A percentile compares a stretch with the other conserved stretches of the same genome.
Evolutionary conservation across 2,888 invertebrate genomes (phyloP).

Genomic region (Mycogona germanica): DNA sequence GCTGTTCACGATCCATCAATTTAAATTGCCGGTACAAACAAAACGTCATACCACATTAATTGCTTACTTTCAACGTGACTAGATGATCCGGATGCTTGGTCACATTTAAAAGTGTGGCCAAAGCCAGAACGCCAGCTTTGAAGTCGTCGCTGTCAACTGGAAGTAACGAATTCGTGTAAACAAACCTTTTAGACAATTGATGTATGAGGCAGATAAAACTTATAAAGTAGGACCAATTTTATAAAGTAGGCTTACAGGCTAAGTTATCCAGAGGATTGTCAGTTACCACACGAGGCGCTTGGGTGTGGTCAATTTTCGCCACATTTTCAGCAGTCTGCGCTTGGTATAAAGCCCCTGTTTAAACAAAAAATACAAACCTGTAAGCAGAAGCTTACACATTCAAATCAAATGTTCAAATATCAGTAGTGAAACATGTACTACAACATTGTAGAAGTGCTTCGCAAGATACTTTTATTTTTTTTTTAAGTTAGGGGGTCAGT

Average conservation of each 20-base stretch:
- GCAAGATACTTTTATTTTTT: too few relatives aligned
- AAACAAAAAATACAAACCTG: not conserved
- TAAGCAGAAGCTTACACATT: not conserved
- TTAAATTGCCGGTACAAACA: too few relatives aligned
- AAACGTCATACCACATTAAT: not conserved
- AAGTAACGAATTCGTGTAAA: slow-evolving; percentile 18
- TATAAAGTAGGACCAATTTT: slow-evolving; percentile 1
- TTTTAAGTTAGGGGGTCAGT: not conserved
- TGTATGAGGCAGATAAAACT: slow-evolving; percentile 15
- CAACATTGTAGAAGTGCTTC: too few relatives aligned
- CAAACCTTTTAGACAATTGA: slow-evolving; percentile 2
- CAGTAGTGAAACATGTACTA: too few relatives aligned
- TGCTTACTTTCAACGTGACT: slow-evolving; percentile 46
- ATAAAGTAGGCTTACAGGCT: slow-evolving; percentile 17
- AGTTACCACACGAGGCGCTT: slow-evolving; percentile 58
- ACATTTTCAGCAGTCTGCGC: slow-evolving; percentile 48
- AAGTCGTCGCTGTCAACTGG: slow-evolving; percentile 72
- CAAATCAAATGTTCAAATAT: not conserved
- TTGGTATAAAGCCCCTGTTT: slow-evolving; percentile 49
- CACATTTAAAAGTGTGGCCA: slow-evolving; percentile 67
- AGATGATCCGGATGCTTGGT: slow-evolving; percentile 69
- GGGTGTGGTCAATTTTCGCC: slow-evolving; percentile 43
- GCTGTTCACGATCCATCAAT: too few relatives aligned
- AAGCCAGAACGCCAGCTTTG: slow-evolving; percentile 59
- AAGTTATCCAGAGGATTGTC: slow-evolving; percentile 51